phyloP scores from a whole-genome alignment of 2,113 vertebrate species.

The Grammomys dolichurus region DNA sequence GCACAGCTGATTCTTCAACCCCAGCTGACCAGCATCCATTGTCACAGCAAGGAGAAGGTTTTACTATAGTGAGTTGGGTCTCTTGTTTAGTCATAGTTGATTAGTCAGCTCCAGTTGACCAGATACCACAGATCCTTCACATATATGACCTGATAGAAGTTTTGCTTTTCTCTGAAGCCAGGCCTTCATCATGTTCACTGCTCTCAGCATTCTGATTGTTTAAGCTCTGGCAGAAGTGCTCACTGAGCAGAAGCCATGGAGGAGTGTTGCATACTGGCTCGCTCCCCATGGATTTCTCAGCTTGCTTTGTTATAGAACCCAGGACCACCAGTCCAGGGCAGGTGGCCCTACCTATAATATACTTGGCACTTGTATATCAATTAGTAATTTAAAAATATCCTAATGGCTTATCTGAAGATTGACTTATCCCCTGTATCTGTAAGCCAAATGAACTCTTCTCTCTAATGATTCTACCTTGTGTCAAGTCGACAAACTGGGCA shows the following conservation, averaged over 20 bases:
- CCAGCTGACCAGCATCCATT: neutral
- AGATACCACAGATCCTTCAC: neutral
- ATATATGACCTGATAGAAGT: neutral
- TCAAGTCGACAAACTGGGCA: neutral
- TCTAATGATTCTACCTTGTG: neutral
- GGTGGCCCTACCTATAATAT: neutral
- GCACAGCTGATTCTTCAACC: neutral
- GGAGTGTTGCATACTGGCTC: neutral
- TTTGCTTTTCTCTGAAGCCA: neutral
- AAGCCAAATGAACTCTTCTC: no score
- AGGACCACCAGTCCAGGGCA: neutral
- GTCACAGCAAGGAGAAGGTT: neutral
- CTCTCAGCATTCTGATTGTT: neutral
- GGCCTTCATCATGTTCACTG: neutral
- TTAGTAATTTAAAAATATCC: neutral
- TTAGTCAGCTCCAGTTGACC: neutral
- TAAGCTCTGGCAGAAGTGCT: neutral
- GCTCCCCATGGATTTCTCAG: neutral
- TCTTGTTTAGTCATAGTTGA: neutral
- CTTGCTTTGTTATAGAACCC: neutral
- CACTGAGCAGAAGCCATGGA: neutral
- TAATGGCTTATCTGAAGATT: no score
- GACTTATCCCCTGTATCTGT: no score
- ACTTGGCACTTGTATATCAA: neutral
- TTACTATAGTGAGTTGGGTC: neutral